Evolutionary conservation across 2,797 vertebrate species (phyloP).

Genomic region (Danionella dracula): DNA sequence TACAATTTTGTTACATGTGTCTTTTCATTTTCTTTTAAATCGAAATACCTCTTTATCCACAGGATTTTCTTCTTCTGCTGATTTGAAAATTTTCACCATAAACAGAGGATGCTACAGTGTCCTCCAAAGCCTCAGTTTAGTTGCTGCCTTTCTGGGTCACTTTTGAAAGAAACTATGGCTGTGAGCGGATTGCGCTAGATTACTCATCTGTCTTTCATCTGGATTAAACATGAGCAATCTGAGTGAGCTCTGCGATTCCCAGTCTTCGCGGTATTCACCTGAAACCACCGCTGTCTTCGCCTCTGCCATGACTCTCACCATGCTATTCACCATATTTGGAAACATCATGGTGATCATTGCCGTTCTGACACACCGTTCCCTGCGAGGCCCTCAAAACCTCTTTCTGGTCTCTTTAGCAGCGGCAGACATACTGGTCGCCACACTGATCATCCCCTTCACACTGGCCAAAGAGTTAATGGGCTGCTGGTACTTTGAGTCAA

Average conservation of each 20-base stretch:
- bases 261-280: constrained; percentile 61
- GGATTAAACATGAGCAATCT: neutral
- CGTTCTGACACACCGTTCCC: constrained; percentile 77
- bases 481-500: constrained; percentile 81
- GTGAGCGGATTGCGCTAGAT: constrained; percentile 22
- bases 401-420: constrained; percentile 86
- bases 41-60: no score
- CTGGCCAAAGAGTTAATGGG: constrained; percentile 86
- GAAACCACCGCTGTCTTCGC: constrained; percentile 77
- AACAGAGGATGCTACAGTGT: neutral
- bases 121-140: neutral
- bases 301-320: constrained; percentile 74
- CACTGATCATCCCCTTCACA: constrained; percentile 86
- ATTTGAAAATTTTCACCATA: no score
- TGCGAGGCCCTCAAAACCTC: constrained; percentile 83
- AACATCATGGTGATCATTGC: constrained; percentile 84
- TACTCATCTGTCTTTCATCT: neutral
- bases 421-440: constrained; percentile 85
- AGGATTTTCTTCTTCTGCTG: neutral
- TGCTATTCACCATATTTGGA: constrained; percentile 81
- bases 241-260: neutral
- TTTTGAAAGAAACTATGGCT: neutral
- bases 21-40: no score
- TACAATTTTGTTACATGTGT: no score
- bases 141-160: no score